These are phyloP conservation scores for Catostylus mosaicus DNA, from an alignment of 30 jellyfish, hydroid and myxozoan species.

Conservation along the genomic window DNA sequence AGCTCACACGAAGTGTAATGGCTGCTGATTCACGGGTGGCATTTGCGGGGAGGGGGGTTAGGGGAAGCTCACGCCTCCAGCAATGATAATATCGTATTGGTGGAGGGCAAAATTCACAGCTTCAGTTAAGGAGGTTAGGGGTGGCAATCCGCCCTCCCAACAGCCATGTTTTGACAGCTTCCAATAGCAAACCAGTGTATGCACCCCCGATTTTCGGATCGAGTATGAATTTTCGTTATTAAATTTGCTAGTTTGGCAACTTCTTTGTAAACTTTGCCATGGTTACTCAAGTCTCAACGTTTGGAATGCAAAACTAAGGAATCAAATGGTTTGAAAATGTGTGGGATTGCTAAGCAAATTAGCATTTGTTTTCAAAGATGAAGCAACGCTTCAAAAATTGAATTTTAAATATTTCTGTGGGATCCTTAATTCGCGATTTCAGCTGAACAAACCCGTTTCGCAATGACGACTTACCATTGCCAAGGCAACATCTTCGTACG, in stretches of 20 bases:
- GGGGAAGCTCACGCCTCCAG: no score
- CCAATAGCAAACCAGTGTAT: background rate
- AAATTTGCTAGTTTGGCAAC: no score
- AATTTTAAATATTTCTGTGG: background rate
- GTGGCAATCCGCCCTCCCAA: background rate
- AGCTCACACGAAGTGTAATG: no score
- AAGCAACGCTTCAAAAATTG: no score
- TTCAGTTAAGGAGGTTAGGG: no score
- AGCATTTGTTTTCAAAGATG: no score
- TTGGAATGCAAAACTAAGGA: background rate
- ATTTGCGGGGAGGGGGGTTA: no score
- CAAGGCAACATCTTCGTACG: background rate
- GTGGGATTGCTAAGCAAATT: background rate
- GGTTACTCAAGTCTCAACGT: background rate
- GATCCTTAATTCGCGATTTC: background rate
- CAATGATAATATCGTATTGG: no score
- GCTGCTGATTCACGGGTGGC: no score
- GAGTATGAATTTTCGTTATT: no score
- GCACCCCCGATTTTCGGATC: background rate
- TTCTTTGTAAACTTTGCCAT: background rate
- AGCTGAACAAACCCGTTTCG: background rate
- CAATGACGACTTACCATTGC: background rate
- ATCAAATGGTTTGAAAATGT: background rate
- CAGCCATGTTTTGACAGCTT: background rate
- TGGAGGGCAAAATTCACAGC: no score